Evolutionary conservation across 2,113 vertebrate genomes (phyloP).

Genomic region (Stegostoma tigrinum): DNA sequence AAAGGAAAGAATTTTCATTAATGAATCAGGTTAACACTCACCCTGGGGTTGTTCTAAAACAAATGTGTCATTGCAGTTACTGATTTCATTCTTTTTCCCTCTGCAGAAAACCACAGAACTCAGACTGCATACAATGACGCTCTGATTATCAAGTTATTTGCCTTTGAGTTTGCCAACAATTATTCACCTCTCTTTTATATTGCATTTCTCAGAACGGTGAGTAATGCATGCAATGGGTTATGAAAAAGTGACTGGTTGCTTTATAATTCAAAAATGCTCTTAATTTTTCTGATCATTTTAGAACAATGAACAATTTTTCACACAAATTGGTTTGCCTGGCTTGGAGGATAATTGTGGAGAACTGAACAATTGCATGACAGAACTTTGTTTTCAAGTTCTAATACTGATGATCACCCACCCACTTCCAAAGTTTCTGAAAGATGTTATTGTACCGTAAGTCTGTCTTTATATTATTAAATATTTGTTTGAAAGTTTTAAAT

Average conservation of each 20-base stretch:
- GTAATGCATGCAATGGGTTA: conserved; percentile 12
- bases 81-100: background rate
- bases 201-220: conserved; percentile 32
- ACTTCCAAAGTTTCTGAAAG: conserved; percentile 25
- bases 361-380: conserved; percentile 34
- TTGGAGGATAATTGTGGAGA: conserved; percentile 30
- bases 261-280: background rate
- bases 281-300: background rate
- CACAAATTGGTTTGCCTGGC: background rate
- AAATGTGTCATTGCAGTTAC: background rate
- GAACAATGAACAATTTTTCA: conserved; percentile 31
- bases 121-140: conserved; percentile 35
- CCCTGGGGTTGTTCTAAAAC: background rate
- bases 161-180: conserved; percentile 37
- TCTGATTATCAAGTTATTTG: conserved; percentile 35
- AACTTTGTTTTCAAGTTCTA: conserved; percentile 35
- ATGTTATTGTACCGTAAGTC: conserved; percentile 34
- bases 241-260: background rate
- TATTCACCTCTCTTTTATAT: conserved; percentile 36
- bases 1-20: background rate
- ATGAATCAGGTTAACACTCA: background rate
- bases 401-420: conserved; percentile 3
- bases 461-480: background rate
- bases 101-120: conserved; percentile 37
- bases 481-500: background rate